Conservation (phyloP, 2,797 vertebrate species). For the Nannoperca australis region DNA sequence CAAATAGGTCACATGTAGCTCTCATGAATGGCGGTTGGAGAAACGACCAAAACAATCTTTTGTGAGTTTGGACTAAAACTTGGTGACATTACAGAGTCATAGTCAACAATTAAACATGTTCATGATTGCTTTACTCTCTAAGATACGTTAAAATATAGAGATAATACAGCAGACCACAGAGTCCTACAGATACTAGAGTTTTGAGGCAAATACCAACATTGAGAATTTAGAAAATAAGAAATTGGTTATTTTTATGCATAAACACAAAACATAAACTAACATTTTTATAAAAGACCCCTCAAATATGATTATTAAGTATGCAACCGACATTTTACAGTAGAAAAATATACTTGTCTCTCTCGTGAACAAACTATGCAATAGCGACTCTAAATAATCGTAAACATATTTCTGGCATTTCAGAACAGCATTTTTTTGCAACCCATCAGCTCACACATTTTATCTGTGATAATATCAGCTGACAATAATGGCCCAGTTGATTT, state of each 20-base stretch:
- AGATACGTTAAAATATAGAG: neutral
- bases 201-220: neutral
- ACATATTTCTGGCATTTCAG: neutral
- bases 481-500: too few relatives aligned
- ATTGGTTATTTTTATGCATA: neutral
- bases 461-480: neutral
- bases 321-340: neutral
- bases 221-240: neutral
- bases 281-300: neutral
- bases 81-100: conserved; percentile 10
- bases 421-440: neutral
- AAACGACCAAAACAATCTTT: conserved; percentile 9
- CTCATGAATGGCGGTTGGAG: neutral
- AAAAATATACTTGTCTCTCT: neutral
- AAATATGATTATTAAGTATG: neutral
- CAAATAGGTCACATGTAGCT: conserved; percentile 1
- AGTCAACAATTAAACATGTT: neutral
- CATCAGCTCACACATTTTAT: neutral
- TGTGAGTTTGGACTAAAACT: neutral
- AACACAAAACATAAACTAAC: neutral
- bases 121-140: neutral
- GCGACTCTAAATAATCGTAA: neutral
- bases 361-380: neutral
- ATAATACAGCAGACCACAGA: neutral
- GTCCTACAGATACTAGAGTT: neutral